Percentiles rank a stretch among this genome's conserved stretches.
phyloP scores from a whole-genome alignment of 1,140 invertebrate species.

The Bombyx mandarina region DNA sequence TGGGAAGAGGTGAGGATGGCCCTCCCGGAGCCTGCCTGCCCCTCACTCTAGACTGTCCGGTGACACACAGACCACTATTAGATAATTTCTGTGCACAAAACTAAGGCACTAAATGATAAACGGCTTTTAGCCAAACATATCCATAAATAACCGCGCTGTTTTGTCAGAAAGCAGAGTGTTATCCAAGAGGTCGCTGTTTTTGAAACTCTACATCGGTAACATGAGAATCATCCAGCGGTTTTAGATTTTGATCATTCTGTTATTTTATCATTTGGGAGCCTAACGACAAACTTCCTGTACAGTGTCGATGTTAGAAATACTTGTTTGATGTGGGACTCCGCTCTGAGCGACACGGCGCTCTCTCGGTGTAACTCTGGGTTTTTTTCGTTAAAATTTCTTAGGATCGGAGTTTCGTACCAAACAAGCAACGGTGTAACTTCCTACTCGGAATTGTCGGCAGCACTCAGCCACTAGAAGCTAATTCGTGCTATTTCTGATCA shows the following conservation, averaged over 20 bases:
- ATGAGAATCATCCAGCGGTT: slow-evolving; percentile 8
- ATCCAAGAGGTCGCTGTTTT: slow-evolving; percentile 30
- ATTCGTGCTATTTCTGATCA: slow-evolving; percentile 39
- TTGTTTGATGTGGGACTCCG: slow-evolving; percentile 34
- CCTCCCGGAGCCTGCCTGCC: neutral
- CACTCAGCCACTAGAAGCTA: slow-evolving; percentile 31
- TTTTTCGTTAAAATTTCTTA: no score
- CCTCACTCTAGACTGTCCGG: slow-evolving; percentile 16
- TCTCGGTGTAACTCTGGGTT: no score
- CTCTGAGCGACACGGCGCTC: neutral
- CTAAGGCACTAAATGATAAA: slow-evolving; percentile 67
- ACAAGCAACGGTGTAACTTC: slow-evolving; percentile 29
- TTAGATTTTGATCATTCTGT: slow-evolving; percentile 32
- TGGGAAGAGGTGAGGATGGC: neutral
- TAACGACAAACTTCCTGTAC: slow-evolving; percentile 39
- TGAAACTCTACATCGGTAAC: slow-evolving; percentile 29
- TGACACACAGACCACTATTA: slow-evolving; percentile 38
- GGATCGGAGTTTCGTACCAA: slow-evolving; percentile 18
- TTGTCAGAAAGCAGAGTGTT: slow-evolving; percentile 47
- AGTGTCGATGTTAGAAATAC: slow-evolving; percentile 50
- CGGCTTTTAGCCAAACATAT: slow-evolving; percentile 39
- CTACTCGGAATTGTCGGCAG: slow-evolving; percentile 17
- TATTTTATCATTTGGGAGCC: slow-evolving; percentile 67
- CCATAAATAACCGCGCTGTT: slow-evolving; percentile 41
- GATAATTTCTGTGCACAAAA: slow-evolving; percentile 48